Conservation (phyloP, 2,797 vertebrate species). For the Hemitrygon akajei region DNA sequence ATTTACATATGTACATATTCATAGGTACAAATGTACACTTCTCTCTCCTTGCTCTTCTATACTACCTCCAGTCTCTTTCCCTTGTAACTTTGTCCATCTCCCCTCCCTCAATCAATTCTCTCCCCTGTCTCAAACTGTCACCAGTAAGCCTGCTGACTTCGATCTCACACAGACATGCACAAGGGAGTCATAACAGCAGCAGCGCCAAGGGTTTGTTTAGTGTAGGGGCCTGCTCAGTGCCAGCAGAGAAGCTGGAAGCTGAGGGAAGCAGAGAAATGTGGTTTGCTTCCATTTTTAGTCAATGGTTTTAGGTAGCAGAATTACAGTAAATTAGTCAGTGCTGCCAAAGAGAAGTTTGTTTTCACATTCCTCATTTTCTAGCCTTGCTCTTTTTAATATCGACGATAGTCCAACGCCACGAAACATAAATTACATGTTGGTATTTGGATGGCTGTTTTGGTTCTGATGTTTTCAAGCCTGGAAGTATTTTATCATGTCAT, state of each 20-base stretch:
- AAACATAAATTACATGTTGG: background rate
- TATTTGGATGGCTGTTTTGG: background rate
- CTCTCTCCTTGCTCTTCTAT: background rate
- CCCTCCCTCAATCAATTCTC: background rate
- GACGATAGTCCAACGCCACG: background rate
- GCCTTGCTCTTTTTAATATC: background rate
- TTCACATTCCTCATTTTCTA: background rate
- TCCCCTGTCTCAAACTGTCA: background rate
- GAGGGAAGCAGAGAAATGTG: background rate
- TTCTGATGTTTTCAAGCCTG: background rate
- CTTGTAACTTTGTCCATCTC: background rate
- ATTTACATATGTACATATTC: no score
- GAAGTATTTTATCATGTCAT: no score
- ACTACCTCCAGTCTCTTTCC: background rate
- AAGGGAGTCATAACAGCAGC: background rate
- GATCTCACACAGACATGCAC: background rate
- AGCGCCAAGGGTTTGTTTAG: background rate
- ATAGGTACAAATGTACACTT: no score
- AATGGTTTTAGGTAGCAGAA: background rate
- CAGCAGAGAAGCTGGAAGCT: background rate
- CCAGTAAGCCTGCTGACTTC: background rate
- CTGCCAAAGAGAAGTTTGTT: background rate
- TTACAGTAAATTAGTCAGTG: background rate
- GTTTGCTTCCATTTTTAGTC: background rate
- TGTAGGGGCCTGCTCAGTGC: background rate